Evolutionary conservation across 2,888 invertebrate genomes (phyloP).

Genomic region (Parnassius mnemosyne): DNA sequence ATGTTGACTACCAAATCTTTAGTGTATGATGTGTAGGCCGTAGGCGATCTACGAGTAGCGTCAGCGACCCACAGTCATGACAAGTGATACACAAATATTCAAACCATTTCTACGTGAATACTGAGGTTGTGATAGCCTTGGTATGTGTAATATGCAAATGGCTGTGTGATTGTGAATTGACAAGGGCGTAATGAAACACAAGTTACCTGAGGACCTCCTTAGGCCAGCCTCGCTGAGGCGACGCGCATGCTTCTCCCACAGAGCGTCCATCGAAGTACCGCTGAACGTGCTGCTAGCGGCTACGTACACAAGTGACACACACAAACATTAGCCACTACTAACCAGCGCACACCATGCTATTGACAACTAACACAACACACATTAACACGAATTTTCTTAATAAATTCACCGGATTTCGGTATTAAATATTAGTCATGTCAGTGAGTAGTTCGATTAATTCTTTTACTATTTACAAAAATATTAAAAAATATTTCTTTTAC

Average conservation of each 20-base stretch:
- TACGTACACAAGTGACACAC: slow-evolving; percentile 73
- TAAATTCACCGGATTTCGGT: no score
- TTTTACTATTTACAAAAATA: neutral
- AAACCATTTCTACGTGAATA: slow-evolving; percentile 20
- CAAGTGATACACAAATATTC: slow-evolving; percentile 16
- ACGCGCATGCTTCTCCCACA: slow-evolving; percentile 87
- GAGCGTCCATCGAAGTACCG: slow-evolving; percentile 84
- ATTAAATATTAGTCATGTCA: neutral
- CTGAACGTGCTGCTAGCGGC: slow-evolving; percentile 81
- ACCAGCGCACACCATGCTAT: slow-evolving; percentile 45
- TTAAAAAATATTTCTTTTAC: no score
- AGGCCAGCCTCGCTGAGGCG: slow-evolving; percentile 88
- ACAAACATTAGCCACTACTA: slow-evolving; percentile 74
- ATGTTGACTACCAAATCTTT: slow-evolving; percentile 37
- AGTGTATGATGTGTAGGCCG: slow-evolving; percentile 44
- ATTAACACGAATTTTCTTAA: slow-evolving; percentile 9
- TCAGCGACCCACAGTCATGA: slow-evolving; percentile 23
- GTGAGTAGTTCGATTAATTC: neutral
- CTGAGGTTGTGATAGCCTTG: neutral
- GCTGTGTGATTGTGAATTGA: slow-evolving; percentile 33
- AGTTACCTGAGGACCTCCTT: slow-evolving; percentile 87
- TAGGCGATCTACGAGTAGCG: slow-evolving; percentile 36
- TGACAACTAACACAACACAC: slow-evolving; percentile 26
- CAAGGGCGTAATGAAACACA: slow-evolving; percentile 26
- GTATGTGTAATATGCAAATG: neutral